Conservation (phyloP, 1,140 invertebrate genomes). For the Magallana gigas region DNA sequence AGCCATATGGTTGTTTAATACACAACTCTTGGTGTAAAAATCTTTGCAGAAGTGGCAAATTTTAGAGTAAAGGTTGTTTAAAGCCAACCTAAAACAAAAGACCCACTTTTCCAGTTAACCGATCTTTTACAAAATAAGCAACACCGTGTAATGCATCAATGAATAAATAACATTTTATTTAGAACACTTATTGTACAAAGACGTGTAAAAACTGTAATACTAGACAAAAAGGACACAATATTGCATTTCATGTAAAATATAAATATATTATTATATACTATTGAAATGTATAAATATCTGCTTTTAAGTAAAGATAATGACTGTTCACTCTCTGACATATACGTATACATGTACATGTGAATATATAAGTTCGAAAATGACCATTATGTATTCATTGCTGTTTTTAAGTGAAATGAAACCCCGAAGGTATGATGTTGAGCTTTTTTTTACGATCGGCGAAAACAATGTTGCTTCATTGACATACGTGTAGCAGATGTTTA, state of each 20-base stretch:
- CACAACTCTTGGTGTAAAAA: not conserved
- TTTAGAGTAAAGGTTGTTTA: not conserved
- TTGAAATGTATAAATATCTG: no score
- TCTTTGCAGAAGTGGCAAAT: not conserved
- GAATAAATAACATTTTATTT: not conserved
- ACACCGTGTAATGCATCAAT: not conserved
- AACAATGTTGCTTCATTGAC: no score
- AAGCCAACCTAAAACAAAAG: not conserved
- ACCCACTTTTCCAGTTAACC: not conserved
- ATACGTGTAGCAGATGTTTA: no score
- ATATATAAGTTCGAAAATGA: no score
- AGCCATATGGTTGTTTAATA: not conserved
- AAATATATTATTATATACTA: not conserved
- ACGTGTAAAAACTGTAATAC: not conserved
- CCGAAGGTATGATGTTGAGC: no score
- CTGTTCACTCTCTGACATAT: no score
- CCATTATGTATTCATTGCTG: no score
- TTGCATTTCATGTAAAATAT: not conserved
- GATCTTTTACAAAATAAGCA: not conserved
- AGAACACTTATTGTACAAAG: not conserved
- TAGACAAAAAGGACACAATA: slow-evolving; percentile 1
- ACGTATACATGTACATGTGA: no score
- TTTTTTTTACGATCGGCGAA: no score
- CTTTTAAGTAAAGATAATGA: no score
- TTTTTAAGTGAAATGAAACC: no score